phyloP scores from a whole-genome alignment of 2,113 vertebrate species.

The Ptychochromis oligacanthus region DNA sequence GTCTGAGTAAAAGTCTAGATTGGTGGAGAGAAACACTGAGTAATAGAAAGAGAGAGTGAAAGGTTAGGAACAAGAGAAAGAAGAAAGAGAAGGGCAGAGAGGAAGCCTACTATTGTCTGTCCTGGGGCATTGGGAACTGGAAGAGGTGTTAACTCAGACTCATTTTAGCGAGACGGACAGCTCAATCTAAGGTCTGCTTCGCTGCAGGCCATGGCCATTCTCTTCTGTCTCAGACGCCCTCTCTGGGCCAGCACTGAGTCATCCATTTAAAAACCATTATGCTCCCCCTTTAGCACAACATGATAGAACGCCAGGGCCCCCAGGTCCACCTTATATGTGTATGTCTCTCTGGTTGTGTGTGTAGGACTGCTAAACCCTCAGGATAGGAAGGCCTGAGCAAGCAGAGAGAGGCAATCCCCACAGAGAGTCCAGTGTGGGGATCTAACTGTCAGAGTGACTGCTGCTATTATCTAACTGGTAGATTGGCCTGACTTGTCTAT shows the following conservation, averaged over 20 bases:
- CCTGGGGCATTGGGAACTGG: constrained; percentile 72
- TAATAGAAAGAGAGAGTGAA: constrained; percentile 35
- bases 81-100: constrained; percentile 62
- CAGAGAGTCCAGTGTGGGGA: constrained; percentile 56
- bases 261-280: constrained; percentile 90
- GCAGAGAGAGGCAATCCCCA: constrained; percentile 58
- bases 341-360: constrained; percentile 53
- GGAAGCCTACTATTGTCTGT: constrained; percentile 76
- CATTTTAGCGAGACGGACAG: constrained; percentile 86
- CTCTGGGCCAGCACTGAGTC: constrained; percentile 76
- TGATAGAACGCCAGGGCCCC: constrained; percentile 79
- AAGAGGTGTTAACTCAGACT: constrained; percentile 83
- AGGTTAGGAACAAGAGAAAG: constrained; percentile 39
- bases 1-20: constrained; percentile 34
- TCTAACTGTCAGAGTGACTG: constrained; percentile 67
- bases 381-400: constrained; percentile 62
- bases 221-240: constrained; percentile 74
- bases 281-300: constrained; percentile 85
- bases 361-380: constrained; percentile 53
- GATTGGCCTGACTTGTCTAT: constrained; percentile 70
- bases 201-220: constrained; percentile 82
- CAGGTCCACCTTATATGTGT: constrained; percentile 57
- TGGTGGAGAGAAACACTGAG: constrained; percentile 12
- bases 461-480: constrained; percentile 75
- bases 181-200: constrained; percentile 84